Conservation (phyloP, 2,113 vertebrate species). For the Percopsis transmontana region DNA sequence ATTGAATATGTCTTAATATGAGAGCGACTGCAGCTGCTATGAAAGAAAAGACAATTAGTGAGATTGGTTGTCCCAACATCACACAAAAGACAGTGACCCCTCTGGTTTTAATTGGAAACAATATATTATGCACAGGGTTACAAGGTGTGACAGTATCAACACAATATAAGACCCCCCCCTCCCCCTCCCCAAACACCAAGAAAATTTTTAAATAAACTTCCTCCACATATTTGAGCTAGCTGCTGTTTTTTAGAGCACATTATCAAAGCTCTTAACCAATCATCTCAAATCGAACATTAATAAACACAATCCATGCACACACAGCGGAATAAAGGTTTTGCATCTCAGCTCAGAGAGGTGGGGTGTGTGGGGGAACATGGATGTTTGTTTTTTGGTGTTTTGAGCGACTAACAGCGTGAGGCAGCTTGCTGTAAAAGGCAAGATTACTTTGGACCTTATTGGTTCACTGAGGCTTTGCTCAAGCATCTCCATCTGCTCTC, state of each 20-base stretch:
- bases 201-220: too few species aligned
- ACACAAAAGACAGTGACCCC: slow-evolving; percentile 59
- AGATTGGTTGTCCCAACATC: slow-evolving; percentile 73
- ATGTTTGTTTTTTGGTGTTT: slow-evolving; percentile 15
- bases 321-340: slow-evolving; percentile 1
- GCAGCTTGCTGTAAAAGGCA: slow-evolving; percentile 37
- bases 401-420: slow-evolving; percentile 28
- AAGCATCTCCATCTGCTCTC: slow-evolving; percentile 70
- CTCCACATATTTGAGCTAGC: slow-evolving; percentile 20
- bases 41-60: slow-evolving; percentile 74
- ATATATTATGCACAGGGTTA: slow-evolving; percentile 35
- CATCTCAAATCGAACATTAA: slow-evolving; percentile 3
- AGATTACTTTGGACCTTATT: slow-evolving; percentile 51
- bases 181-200: background rate
- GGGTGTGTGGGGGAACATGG: background rate
- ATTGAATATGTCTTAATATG: slow-evolving; percentile 82
- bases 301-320: background rate
- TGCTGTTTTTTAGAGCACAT: slow-evolving; percentile 35
- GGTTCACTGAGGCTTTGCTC: slow-evolving; percentile 57
- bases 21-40: slow-evolving; percentile 79
- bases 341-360: background rate
- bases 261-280: too few species aligned
- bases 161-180: slow-evolving; percentile 32
- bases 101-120: slow-evolving; percentile 53
- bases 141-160: slow-evolving; percentile 55